These are phyloP conservation scores for Sympetrum striolatum DNA, from an alignment of 2,888 invertebrate species.

Conservation along the genomic window DNA sequence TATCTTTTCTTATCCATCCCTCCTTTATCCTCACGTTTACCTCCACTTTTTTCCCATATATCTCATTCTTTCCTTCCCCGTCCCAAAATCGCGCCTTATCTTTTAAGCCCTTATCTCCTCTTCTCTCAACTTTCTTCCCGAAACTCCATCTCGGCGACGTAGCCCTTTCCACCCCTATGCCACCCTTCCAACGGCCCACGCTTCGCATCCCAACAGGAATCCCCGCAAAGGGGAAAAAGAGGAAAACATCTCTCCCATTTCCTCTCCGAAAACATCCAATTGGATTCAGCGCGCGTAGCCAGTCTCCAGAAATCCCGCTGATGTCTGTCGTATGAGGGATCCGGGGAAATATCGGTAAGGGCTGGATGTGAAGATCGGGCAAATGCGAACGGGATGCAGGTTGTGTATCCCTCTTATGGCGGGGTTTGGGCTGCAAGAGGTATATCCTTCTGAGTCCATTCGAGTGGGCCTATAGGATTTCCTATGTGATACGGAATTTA, in stretches of 20 bases:
- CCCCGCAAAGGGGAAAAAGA: neutral
- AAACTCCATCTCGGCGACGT: neutral
- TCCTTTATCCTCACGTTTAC: neutral
- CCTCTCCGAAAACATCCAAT: neutral
- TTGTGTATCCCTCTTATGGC: too few relatives aligned
- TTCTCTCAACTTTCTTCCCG: neutral
- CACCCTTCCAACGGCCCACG: neutral
- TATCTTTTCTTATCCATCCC: too few relatives aligned
- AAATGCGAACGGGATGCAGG: neutral
- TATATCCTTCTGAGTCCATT: too few relatives aligned
- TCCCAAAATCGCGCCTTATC: neutral
- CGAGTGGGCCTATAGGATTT: too few relatives aligned
- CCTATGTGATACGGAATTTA: too few relatives aligned
- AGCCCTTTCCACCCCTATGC: neutral
- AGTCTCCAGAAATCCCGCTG: slow-evolving; percentile 33
- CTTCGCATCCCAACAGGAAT: neutral
- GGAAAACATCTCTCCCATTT: neutral
- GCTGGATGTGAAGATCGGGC: neutral
- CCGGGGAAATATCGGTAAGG: neutral
- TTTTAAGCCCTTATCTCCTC: neutral
- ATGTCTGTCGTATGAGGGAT: neutral
- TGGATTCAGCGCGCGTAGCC: slow-evolving; percentile 20
- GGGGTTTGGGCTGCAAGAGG: neutral
- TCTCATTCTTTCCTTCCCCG: neutral
- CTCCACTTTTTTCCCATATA: neutral